Base-by-base conservation (phyloP, 1,140 invertebrate genomes). In the Neodiprion virginianus region DNA sequence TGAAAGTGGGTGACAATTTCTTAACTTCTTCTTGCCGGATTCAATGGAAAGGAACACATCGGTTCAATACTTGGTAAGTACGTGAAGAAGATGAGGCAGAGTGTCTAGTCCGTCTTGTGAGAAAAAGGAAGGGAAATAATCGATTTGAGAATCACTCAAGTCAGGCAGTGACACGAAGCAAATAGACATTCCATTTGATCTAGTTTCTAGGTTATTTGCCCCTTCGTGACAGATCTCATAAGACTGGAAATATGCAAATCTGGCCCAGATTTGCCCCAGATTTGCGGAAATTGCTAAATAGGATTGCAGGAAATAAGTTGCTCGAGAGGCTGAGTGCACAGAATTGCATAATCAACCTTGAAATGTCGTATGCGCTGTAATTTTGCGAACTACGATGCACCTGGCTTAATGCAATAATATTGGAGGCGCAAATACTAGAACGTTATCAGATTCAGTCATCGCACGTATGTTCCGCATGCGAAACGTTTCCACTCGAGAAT, bases 301-400 rank as follows among this genome's bases (percentile, higher is more conserved):
- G 53, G n/a, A 61, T 61, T 61, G 53, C 53, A 61, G 53, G 53
- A 61, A 61, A 61, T 61, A 61, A 61, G 53, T 61, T 17, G 53
- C 53, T 8, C 53, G 53, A 61, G 53, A 61, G 53, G 53, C 53
- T 61, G 5, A 61, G 53, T 61, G 53, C 53, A 61, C 53, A 17
- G 53, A 12, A 61, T 61, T 61, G 53, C 53, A 61, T 61, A 61
- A 61, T 61, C 53, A 61, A 61, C 53, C 53, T 61, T 61, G 53
- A 61, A 61, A 61, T 61, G 53, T 61, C 53, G n/a, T 61, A 8
- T 61, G 11, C 53, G 53, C 53, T 61, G 53, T 61, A 61, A 61
- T 61, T 61, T 8, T 8, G n/a, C 53, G 11, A 12, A 61, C 53
- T 7, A 61, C 5, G 53, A 17, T 61, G 53, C 53, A 61, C 53